Evolutionary conservation across 2,888 invertebrate genomes (phyloP), one percentile per base, ranked within the genome.

Genomic region (Oligia strigilis): DNA sequence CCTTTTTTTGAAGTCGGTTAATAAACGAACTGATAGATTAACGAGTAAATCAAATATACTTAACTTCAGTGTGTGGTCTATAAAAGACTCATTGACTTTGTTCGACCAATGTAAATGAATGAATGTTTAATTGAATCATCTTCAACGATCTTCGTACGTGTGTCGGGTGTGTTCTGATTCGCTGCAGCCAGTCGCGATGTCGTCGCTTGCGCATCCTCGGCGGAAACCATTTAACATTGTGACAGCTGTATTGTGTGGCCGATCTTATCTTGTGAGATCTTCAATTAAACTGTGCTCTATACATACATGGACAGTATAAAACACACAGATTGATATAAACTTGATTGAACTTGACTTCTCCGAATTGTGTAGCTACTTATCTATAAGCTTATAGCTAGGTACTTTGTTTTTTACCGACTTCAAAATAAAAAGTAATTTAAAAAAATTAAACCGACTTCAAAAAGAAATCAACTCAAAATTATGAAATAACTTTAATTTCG

Each of bases 251-350:
- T 72, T 72, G 52, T 72, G 60, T 36, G 82, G 43, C 52, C 49
- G 77, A 84, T 85, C 29, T 81, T 72, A 85, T 77, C 77, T 78
- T 9, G 6, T 67, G 58, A 77, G 67, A 72, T 69, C 46, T 85
- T 75, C 69, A 77, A 75, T 77, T 84, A 40, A 75, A 85, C 19
- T 72, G 60, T 40, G 40, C 49, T 23, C 36, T 19, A n/a, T 46
- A 71, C 62, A 29, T 29, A 66, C 40, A 40, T 11, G 40, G 4
- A 40, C 23, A 46, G 49, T n/a, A 69, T n/a, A 17, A 13, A 60
- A n/a, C 65, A 43, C 46, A 29, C 29, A 75, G 29, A 65, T 60
- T 58, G 52, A 13, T 58, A 67, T 40, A 17, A 9, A 67, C 29
- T 60, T 64, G 13, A 76, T 72, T 74, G 43, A 75, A 77, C 49